phyloP scores from a whole-genome alignment of 2,888 invertebrate genomes.

The Petrolisthes cinctipes region DNA sequence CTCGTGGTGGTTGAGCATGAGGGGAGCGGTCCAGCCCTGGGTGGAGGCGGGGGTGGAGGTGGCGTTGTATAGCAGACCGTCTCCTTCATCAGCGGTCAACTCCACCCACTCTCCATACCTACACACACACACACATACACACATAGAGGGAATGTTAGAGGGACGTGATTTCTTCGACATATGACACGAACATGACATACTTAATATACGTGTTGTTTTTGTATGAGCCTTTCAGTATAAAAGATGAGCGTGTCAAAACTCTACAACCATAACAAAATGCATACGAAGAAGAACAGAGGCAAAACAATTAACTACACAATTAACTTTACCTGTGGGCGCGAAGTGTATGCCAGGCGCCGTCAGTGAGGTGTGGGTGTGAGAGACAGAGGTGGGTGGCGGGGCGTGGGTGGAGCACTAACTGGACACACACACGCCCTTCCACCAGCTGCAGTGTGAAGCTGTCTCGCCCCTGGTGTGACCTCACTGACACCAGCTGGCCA shows the following conservation, averaged over 20 bases:
- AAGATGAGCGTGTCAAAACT: too few relatives aligned
- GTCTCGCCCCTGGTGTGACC: slow-evolving; percentile 55
- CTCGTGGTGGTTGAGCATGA: slow-evolving; percentile 54
- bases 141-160: not conserved
- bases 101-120: slow-evolving; percentile 57
- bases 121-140: not conserved
- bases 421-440: slow-evolving; percentile 54
- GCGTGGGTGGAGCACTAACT: slow-evolving; percentile 29
- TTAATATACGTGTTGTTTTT: too few relatives aligned
- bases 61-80: slow-evolving; percentile 56
- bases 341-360: slow-evolving; percentile 55
- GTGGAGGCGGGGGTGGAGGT: slow-evolving; percentile 29
- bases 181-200: not conserved
- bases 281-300: not conserved
- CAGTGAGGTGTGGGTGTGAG: slow-evolving; percentile 36
- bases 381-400: slow-evolving; percentile 42
- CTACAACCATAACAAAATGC: too few relatives aligned
- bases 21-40: slow-evolving; percentile 23
- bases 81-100: slow-evolving; percentile 49
- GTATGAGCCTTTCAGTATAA: too few relatives aligned
- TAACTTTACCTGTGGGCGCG: slow-evolving; percentile 49
- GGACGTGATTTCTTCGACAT: not conserved
- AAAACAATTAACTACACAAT: not conserved
- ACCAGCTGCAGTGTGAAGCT: slow-evolving; percentile 45
- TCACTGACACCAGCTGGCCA: slow-evolving; percentile 54